Percentiles rank a stretch among this genome's conserved stretches.
phyloP scores from a whole-genome alignment of 64 coral and sea anemone species.

The Pachyseris speciosa region DNA sequence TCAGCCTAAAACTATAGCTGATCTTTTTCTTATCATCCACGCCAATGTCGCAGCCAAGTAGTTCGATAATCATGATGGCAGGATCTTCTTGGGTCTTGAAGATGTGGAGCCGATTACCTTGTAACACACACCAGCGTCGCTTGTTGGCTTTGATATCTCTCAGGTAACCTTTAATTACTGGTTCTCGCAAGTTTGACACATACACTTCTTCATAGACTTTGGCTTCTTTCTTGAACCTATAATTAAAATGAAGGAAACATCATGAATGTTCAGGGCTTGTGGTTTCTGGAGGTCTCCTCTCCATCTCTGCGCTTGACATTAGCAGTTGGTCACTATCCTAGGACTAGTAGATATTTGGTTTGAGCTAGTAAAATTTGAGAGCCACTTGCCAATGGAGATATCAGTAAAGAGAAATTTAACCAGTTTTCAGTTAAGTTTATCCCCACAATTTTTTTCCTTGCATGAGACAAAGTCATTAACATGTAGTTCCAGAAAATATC shows the following conservation, averaged over 20 bases:
- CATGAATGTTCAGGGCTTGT: too few species aligned
- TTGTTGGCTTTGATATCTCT: constrained; percentile 81
- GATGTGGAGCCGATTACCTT: constrained; percentile 85
- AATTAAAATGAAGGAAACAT: background rate
- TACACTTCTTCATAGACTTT: constrained; percentile 77
- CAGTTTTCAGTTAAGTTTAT: too few species aligned
- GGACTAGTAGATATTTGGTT: too few species aligned
- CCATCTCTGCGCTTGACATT: too few species aligned
- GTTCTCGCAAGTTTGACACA: constrained; percentile 66
- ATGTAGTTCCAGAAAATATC: too few species aligned
- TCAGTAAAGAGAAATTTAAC: too few species aligned
- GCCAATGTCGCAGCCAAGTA: constrained; percentile 85
- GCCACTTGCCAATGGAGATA: too few species aligned
- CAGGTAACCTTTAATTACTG: constrained; percentile 83
- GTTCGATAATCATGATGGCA: constrained; percentile 79
- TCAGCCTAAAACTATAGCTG: constrained; percentile 82
- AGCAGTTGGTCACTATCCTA: too few species aligned
- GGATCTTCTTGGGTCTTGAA: constrained; percentile 89
- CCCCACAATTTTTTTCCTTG: too few species aligned
- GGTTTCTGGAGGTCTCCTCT: too few species aligned
- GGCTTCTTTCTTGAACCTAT: constrained; percentile 87
- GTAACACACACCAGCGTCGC: constrained; percentile 85
- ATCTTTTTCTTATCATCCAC: constrained; percentile 96
- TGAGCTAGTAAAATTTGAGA: too few species aligned
- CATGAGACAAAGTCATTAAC: too few species aligned